Conservation (phyloP, 2,797 vertebrate species). For the Aeoliscus strigatus region DNA sequence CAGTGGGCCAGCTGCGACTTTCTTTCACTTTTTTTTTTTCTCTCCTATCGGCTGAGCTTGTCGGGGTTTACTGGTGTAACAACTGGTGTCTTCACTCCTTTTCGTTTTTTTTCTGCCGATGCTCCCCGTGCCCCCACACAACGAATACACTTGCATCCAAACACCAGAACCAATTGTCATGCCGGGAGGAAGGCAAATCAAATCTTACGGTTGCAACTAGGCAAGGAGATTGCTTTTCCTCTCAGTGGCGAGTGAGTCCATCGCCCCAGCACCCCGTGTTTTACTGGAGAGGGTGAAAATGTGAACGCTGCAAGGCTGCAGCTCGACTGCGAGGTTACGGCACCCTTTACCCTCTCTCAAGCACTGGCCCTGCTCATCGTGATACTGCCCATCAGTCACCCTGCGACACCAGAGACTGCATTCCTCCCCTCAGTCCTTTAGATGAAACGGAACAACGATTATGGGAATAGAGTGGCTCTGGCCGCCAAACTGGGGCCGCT, state of each 20-base stretch:
- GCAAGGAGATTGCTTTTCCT: constrained; percentile 79
- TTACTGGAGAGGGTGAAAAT: constrained; percentile 53
- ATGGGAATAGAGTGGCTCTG: constrained; percentile 66
- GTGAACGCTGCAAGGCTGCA: constrained; percentile 39
- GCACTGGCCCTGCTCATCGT: constrained; percentile 34
- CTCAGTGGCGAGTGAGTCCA: constrained; percentile 55
- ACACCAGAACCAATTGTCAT: constrained; percentile 75
- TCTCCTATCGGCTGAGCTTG: constrained; percentile 65
- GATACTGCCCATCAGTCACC: constrained; percentile 55
- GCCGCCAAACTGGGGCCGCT: constrained; percentile 70
- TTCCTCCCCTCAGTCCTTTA: constrained; percentile 54
- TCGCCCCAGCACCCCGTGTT: constrained; percentile 41
- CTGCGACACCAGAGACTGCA: constrained; percentile 43
- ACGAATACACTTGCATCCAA: constrained; percentile 73
- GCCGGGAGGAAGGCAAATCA: constrained; percentile 77
- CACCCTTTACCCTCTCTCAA: constrained; percentile 14
- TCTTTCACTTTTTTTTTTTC: constrained; percentile 42
- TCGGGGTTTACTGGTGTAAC: constrained; percentile 68
- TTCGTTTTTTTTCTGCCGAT: constrained; percentile 14
- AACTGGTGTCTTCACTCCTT: constrained; percentile 56
- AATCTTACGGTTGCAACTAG: constrained; percentile 75
- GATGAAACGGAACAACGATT: constrained; percentile 76
- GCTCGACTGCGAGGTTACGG: constrained; percentile 40
- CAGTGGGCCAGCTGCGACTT: constrained; percentile 52
- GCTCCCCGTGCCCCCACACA: constrained; percentile 55